A percentile compares a stretch with the other conserved stretches of the same genome.
These are phyloP conservation scores for Porites lutea DNA, from an alignment of 64 coral and sea anemone species.

Conservation along the genomic window DNA sequence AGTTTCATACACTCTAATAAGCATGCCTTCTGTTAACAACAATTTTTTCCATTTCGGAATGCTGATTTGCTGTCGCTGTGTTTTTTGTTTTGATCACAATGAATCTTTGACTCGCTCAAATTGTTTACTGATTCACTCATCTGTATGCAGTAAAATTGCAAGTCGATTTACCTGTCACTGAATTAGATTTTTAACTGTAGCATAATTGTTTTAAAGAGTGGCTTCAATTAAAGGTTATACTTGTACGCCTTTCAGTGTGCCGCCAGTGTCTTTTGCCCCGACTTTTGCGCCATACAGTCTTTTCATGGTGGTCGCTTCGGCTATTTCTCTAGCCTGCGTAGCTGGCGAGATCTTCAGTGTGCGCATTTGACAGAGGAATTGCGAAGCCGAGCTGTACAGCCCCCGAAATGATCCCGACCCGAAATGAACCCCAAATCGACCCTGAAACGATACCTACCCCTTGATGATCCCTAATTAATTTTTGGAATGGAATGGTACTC, in stretches of 20 bases:
- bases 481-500: too few relatives aligned
- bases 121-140: not conserved
- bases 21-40: not conserved
- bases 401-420: too few relatives aligned
- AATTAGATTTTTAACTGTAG: conserved; percentile 58
- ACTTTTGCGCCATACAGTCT: too few relatives aligned
- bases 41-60: not conserved
- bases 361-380: too few relatives aligned
- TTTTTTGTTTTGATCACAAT: not conserved
- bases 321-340: too few relatives aligned
- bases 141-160: conserved; percentile 3
- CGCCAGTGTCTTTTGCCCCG: not conserved
- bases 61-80: not conserved
- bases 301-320: too few relatives aligned
- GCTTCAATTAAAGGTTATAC: conserved; percentile 42
- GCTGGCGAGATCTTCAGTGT: too few relatives aligned
- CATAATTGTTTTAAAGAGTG: conserved; percentile 56
- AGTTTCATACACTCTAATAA: not conserved
- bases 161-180: not conserved
- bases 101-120: not conserved
- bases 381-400: too few relatives aligned
- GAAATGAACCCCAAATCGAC: too few relatives aligned
- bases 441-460: too few relatives aligned
- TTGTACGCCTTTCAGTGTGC: not conserved
- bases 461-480: too few relatives aligned